phyloP scores from a whole-genome alignment of 1,140 invertebrate species.

The Drosophila santomea region DNA sequence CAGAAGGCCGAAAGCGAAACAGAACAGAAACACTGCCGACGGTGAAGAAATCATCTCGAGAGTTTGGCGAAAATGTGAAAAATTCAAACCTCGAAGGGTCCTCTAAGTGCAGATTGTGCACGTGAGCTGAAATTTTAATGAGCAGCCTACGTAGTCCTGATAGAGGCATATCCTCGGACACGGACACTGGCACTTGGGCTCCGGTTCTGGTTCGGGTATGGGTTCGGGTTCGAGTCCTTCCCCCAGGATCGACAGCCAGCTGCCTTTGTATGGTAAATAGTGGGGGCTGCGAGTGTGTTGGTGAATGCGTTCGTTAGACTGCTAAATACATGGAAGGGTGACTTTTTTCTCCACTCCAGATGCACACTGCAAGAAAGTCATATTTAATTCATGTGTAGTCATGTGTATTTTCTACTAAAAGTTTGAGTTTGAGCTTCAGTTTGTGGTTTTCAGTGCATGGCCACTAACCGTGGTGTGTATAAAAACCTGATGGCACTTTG shows the following conservation, averaged over 20 bases:
- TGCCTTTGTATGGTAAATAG: slow-evolving; percentile 38
- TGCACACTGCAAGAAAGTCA: slow-evolving; percentile 8
- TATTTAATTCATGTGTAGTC: neutral
- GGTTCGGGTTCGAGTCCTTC: slow-evolving; percentile 18
- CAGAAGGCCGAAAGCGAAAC: slow-evolving; percentile 5
- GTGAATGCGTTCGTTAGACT: slow-evolving; percentile 66
- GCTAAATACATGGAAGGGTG: slow-evolving; percentile 51
- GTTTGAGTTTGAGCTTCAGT: neutral
- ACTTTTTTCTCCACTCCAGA: slow-evolving; percentile 54
- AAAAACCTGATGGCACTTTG: slow-evolving; percentile 39
- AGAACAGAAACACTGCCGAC: slow-evolving; percentile 5
- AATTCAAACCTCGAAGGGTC: slow-evolving; percentile 79
- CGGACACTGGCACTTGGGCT: slow-evolving; percentile 39
- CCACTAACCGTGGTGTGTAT: slow-evolving; percentile 3
- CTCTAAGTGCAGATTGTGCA: slow-evolving; percentile 78
- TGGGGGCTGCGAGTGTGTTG: slow-evolving; percentile 19
- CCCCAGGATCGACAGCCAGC: slow-evolving; percentile 22
- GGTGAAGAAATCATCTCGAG: slow-evolving; percentile 36
- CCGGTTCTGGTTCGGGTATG: neutral
- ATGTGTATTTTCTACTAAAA: too few relatives aligned
- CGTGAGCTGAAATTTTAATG: slow-evolving; percentile 80
- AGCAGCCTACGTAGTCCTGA: slow-evolving; percentile 43
- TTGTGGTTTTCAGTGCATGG: neutral
- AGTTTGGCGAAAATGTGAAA: slow-evolving; percentile 72
- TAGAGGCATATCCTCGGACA: slow-evolving; percentile 33